Evolutionary conservation across 1,140 invertebrate species (phyloP).

Genomic region (Octopus sinensis): DNA sequence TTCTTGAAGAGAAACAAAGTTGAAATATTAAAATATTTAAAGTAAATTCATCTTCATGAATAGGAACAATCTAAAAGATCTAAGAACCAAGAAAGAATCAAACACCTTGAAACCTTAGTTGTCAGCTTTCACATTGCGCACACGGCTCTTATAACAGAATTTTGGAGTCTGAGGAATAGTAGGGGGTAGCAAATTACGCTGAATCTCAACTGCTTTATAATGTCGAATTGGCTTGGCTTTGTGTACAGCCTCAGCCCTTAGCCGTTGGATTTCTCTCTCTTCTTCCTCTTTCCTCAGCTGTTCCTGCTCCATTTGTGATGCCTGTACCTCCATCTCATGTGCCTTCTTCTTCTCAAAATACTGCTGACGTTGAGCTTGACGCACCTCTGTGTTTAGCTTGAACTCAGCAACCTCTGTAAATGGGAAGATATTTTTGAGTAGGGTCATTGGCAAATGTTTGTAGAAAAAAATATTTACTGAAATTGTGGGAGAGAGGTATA

Average conservation of each 20-base stretch:
- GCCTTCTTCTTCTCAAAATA: slow-evolving; percentile 58
- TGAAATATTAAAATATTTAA: too few relatives aligned
- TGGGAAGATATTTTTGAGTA: background rate
- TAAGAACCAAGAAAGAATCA: too few relatives aligned
- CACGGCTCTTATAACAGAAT: slow-evolving; percentile 44
- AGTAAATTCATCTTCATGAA: too few relatives aligned
- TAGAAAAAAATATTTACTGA: background rate
- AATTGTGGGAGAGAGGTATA: background rate
- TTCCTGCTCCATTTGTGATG: slow-evolving; percentile 37
- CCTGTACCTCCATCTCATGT: slow-evolving; percentile 51
- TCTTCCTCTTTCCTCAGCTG: slow-evolving; percentile 49
- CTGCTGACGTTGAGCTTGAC: slow-evolving; percentile 56
- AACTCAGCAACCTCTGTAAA: slow-evolving; percentile 53
- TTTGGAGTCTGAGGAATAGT: slow-evolving; percentile 55
- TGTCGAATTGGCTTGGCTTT: slow-evolving; percentile 56
- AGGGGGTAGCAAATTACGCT: slow-evolving; percentile 51
- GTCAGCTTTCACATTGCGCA: slow-evolving; percentile 11
- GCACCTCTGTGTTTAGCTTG: slow-evolving; percentile 58
- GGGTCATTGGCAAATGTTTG: background rate
- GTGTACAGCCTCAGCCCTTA: slow-evolving; percentile 55
- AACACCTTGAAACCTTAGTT: too few relatives aligned
- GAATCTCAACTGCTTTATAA: slow-evolving; percentile 52
- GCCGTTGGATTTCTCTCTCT: slow-evolving; percentile 45
- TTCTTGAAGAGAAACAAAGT: too few relatives aligned
- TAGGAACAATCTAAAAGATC: too few relatives aligned